These are phyloP conservation scores for Dioctria rufipes DNA, from an alignment of 2,888 invertebrate genomes.

Conservation along the genomic window DNA sequence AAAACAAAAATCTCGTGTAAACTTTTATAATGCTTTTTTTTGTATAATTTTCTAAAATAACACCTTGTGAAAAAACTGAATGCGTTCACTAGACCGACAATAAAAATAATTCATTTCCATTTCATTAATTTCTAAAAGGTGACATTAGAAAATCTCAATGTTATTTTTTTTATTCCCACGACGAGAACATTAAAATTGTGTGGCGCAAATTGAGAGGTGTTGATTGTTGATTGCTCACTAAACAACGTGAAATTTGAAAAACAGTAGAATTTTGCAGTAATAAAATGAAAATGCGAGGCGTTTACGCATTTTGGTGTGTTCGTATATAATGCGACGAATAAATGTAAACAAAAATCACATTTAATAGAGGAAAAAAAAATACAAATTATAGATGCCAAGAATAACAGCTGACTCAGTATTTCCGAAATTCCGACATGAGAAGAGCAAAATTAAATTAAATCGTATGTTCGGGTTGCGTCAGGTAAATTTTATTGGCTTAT, in stretches of 20 bases:
- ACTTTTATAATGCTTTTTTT: too few species aligned
- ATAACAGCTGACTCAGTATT: neutral
- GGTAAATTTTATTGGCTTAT: too few species aligned
- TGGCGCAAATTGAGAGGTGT: neutral
- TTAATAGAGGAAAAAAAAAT: too few species aligned
- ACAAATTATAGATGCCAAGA: neutral
- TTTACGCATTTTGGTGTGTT: too few species aligned
- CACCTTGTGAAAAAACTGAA: neutral
- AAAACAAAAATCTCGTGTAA: too few species aligned
- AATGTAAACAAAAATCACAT: constrained; percentile 8
- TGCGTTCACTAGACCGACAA: neutral
- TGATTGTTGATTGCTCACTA: too few species aligned
- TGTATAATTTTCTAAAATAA: too few species aligned
- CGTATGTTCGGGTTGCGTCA: too few species aligned
- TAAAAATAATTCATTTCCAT: neutral
- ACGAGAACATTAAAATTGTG: neutral
- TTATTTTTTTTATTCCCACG: neutral
- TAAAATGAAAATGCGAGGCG: too few species aligned
- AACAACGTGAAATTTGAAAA: too few species aligned
- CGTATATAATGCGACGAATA: neutral
- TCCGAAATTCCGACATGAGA: neutral
- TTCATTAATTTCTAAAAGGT: neutral
- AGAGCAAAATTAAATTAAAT: too few species aligned
- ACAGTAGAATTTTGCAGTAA: too few species aligned
- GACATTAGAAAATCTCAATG: constrained; percentile 22